These are phyloP conservation scores for Urocyon cinereoargenteus DNA, from an alignment of 2,797 vertebrate genomes.

Conservation along the genomic window DNA sequence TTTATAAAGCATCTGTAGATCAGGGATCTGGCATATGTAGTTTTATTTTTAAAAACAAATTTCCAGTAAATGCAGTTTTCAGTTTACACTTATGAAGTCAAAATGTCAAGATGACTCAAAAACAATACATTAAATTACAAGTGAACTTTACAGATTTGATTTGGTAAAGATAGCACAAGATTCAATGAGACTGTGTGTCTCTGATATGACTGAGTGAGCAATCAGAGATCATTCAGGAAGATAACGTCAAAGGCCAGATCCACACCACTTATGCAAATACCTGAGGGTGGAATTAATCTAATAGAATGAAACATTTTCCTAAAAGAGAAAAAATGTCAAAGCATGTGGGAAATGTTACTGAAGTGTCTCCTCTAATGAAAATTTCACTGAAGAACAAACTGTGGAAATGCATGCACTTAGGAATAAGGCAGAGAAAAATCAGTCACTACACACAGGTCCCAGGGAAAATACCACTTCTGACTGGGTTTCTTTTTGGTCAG, in stretches of 20 bases:
- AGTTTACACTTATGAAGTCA: conserved; percentile 84
- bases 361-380: conserved; percentile 30
- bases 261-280: conserved; percentile 63
- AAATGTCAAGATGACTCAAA: conserved; percentile 86
- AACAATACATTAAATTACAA: conserved; percentile 85
- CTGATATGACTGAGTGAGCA: conserved; percentile 70
- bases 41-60: conserved; percentile 84
- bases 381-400: neutral
- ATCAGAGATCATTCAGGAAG: conserved; percentile 62
- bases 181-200: conserved; percentile 66
- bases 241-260: conserved; percentile 75
- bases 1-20: conserved; percentile 86
- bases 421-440: neutral
- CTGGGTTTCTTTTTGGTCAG: neutral
- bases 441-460: neutral
- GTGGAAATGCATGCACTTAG: neutral
- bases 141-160: conserved; percentile 87
- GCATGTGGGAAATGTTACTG: conserved; percentile 48
- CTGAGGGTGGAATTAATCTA: conserved; percentile 52
- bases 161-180: conserved; percentile 81
- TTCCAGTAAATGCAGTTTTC: conserved; percentile 87
- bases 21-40: conserved; percentile 88
- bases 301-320: conserved; percentile 23
- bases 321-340: conserved; percentile 49
- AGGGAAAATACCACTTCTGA: neutral